Percentiles rank a stretch among this genome's conserved stretches.
These are phyloP conservation scores for Biston betularia DNA, from an alignment of 2,888 invertebrate species.

Conservation along the genomic window DNA sequence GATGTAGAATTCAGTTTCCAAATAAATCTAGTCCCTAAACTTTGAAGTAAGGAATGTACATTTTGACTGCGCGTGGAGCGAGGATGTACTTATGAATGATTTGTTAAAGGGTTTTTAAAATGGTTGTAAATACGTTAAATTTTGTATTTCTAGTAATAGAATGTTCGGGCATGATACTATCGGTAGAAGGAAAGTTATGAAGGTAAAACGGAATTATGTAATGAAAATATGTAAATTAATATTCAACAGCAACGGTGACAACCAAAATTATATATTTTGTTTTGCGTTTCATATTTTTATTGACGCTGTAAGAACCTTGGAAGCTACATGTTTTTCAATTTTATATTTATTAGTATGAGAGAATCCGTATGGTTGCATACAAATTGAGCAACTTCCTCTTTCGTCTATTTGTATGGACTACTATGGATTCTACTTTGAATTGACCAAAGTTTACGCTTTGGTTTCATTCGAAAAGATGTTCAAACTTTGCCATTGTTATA, in stretches of 20 bases:
- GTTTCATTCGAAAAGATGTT: constrained; percentile 41
- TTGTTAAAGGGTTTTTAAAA: constrained; percentile 78
- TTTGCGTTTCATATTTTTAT: constrained; percentile 54
- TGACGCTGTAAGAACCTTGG: constrained; percentile 53
- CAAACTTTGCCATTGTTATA: constrained; percentile 67
- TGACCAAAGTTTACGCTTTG: constrained; percentile 48
- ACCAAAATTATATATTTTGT: constrained; percentile 50
- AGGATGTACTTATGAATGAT: constrained; percentile 84
- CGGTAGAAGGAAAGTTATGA: constrained; percentile 71
- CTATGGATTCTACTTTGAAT: constrained; percentile 72
- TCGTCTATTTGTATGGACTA: constrained; percentile 79
- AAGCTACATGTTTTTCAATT: constrained; percentile 37
- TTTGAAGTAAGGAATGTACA: constrained; percentile 79
- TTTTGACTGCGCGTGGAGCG: constrained; percentile 80
- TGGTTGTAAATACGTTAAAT: constrained; percentile 87
- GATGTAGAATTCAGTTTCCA: constrained; percentile 71
- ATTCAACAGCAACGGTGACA: constrained; percentile 63
- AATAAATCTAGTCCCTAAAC: constrained; percentile 77
- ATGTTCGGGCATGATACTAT: constrained; percentile 77
- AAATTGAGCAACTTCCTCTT: constrained; percentile 83
- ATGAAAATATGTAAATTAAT: constrained; percentile 65
- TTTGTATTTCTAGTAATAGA: constrained; percentile 86
- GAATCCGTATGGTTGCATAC: constrained; percentile 81
- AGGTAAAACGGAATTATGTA: constrained; percentile 58
- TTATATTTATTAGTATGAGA: constrained; percentile 40